Conservation (phyloP, 2,113 vertebrate species). For the Uria lomvia region DNA sequence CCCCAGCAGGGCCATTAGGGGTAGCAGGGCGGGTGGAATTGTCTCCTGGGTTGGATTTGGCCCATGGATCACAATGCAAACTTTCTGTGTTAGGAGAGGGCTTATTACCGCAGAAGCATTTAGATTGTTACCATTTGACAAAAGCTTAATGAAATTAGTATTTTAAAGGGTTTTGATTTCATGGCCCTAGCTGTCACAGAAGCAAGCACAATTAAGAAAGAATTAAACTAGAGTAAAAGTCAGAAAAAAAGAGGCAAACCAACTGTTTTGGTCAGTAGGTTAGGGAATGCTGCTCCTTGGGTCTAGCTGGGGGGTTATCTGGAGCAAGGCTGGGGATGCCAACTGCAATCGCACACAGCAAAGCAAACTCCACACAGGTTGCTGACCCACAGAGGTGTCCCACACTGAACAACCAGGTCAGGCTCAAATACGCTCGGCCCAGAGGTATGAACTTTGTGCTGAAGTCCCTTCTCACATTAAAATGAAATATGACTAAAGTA, state of each 20-base stretch:
- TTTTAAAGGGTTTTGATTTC: neutral
- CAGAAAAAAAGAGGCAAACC: neutral
- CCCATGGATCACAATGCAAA: neutral
- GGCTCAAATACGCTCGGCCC: rapidly evolving
- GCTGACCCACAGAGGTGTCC: neutral
- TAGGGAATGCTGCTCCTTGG: neutral
- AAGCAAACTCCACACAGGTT: rapidly evolving
- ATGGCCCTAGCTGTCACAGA: neutral
- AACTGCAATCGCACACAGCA: neutral
- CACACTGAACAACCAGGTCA: rapidly evolving
- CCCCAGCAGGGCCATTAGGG: rapidly evolving
- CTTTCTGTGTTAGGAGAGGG: neutral
- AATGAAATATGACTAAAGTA: neutral
- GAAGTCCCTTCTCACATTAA: neutral
- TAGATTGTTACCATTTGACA: neutral
- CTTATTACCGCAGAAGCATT: neutral
- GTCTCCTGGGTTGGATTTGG: neutral
- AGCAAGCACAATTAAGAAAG: neutral
- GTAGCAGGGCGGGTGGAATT: neutral
- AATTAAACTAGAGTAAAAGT: neutral
- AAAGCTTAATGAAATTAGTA: neutral
- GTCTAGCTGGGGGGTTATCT: neutral
- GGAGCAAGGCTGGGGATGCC: neutral
- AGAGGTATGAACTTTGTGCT: neutral
- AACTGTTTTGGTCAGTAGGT: neutral